Percentiles rank a stretch among this genome's conserved stretches.
Conservation (phyloP, 2,888 invertebrate genomes). For the Priocnemis perturbator region DNA sequence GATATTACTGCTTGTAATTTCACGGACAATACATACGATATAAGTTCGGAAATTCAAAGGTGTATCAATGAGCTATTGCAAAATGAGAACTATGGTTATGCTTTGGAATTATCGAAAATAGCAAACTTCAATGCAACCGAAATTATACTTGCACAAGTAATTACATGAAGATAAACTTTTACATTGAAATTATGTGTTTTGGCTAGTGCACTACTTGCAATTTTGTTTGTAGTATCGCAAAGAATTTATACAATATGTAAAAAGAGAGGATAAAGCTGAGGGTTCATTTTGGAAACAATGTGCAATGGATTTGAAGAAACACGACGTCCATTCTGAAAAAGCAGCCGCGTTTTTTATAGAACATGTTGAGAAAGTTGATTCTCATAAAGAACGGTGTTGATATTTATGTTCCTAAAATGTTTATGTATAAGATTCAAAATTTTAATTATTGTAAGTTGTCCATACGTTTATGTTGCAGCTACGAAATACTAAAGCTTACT, state of each 20-base stretch:
- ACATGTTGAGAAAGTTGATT: constrained; percentile 76
- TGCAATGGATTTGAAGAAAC: constrained; percentile 79
- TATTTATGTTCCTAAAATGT: background rate
- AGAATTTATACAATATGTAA: constrained; percentile 75
- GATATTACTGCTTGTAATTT: constrained; percentile 77
- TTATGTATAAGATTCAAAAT: constrained; percentile 1
- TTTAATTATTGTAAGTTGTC: background rate
- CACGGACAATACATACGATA: constrained; percentile 75
- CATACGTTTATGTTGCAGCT: constrained; percentile 48
- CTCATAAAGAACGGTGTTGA: constrained; percentile 65
- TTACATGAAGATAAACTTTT: background rate
- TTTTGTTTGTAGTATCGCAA: constrained; percentile 58
- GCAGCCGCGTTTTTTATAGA: constrained; percentile 81
- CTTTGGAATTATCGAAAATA: constrained; percentile 78
- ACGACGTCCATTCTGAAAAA: constrained; percentile 79
- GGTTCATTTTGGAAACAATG: constrained; percentile 78
- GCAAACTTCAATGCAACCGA: constrained; percentile 61
- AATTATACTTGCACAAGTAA: constrained; percentile 69
- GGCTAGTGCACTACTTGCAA: constrained; percentile 2
- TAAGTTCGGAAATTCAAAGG: constrained; percentile 77
- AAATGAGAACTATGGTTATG: constrained; percentile 77
- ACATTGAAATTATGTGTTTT: background rate
- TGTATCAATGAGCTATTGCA: constrained; percentile 78
- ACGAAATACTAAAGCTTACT: constrained; percentile 67
- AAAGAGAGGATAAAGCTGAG: constrained; percentile 66